These are phyloP conservation scores for Pedionomus torquatus DNA, from an alignment of 2,113 vertebrate species.

Conservation along the genomic window DNA sequence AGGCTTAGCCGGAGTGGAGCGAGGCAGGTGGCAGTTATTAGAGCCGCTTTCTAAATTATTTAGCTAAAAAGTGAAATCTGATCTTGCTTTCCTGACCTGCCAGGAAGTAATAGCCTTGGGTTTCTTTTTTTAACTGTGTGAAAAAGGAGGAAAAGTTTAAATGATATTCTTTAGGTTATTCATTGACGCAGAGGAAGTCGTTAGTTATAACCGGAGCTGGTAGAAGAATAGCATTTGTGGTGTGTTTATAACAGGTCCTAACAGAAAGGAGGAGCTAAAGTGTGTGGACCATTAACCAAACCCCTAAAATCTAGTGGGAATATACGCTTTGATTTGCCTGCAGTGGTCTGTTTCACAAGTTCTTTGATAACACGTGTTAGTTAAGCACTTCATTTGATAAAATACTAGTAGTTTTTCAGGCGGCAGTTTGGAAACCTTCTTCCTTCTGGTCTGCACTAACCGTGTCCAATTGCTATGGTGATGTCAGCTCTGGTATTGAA, in stretches of 20 bases:
- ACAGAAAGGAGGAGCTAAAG: neutral
- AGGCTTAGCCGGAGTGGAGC: neutral
- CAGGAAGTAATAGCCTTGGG: neutral
- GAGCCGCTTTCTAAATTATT: slow-evolving; percentile 30
- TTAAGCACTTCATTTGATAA: neutral
- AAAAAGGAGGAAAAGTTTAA: neutral
- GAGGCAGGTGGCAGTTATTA: neutral
- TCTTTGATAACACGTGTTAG: neutral
- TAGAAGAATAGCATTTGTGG: neutral
- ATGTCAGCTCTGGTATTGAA: neutral
- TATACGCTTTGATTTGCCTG: neutral
- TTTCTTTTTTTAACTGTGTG: neutral
- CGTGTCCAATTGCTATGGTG: neutral
- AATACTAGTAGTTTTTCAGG: neutral
- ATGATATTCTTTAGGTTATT: neutral
- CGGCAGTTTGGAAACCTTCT: neutral
- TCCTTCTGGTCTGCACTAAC: neutral
- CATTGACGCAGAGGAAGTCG: neutral
- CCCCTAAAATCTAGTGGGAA: neutral
- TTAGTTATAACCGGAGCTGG: neutral
- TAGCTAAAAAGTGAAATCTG: slow-evolving; percentile 42
- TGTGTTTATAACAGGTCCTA: neutral
- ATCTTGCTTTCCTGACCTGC: slow-evolving; percentile 32
- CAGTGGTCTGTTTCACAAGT: neutral
- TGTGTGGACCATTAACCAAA: neutral